Conservation (phyloP, 1,140 invertebrate species). For the Panagrolaimus sp. region DNA sequence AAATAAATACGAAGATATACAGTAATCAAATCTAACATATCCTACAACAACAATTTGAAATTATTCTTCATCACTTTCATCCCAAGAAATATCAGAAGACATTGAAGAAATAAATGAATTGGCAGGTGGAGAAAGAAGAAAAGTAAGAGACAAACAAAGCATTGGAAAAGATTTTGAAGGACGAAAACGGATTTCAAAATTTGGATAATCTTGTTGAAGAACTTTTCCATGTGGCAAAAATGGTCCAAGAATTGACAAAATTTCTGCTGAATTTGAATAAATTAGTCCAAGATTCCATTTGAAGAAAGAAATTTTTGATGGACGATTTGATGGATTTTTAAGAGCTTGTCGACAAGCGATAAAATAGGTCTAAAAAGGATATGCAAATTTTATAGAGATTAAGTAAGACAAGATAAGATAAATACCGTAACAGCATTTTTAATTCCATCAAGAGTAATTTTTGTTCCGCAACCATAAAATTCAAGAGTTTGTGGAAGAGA, state of each 20-base stretch:
- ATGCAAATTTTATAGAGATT: not conserved
- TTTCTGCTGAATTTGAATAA: not conserved
- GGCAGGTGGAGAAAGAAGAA: not conserved
- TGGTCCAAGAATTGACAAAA: not conserved
- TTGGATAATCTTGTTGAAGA: not conserved
- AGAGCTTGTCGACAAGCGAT: not conserved
- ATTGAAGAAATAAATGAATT: not conserved
- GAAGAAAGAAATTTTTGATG: not conserved
- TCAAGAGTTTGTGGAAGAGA: not conserved
- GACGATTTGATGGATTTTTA: not conserved
- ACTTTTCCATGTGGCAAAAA: not conserved
- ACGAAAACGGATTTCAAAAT: slow-evolving; percentile 3
- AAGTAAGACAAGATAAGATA: not conserved
- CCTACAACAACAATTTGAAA: too few species aligned
- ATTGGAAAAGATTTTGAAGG: not conserved
- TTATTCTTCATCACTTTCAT: not conserved
- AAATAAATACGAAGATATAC: too few species aligned
- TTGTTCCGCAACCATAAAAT: not conserved
- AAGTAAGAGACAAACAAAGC: not conserved
- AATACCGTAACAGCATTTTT: not conserved
- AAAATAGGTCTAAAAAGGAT: not conserved
- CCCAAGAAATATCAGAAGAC: not conserved
- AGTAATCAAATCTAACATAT: too few species aligned
- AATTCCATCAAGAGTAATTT: not conserved
- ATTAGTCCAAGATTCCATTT: not conserved